Evolutionary conservation across 2,888 invertebrate species (phyloP), one percentile per base, ranked within the genome.

Genomic region (Podotricha telesiphe): DNA sequence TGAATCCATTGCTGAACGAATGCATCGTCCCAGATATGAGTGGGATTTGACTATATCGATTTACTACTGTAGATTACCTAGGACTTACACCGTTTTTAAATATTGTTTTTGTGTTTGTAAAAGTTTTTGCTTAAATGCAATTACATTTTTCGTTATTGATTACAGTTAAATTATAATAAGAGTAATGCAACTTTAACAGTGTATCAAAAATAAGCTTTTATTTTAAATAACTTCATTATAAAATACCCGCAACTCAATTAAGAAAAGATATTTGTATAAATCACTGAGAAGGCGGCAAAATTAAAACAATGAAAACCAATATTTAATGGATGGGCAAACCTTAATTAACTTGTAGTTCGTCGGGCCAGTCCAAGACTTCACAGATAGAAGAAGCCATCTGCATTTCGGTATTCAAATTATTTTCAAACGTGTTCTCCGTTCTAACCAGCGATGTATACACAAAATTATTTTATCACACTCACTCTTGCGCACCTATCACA

Each of bases 351-450:
- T 92, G 93, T 93, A 88, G 88, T 86, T 86, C 83, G 86, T 84
- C 85, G 86, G 73, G 75, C 85, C 83, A 81, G 75, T 79, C 83
- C 83, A 82, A 81, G 87, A 84, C 83, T 82, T 82, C 84, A 84
- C 80, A 81, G 84, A 86, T 89, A 89, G 91, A 92, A 92, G 89
- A 89, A 92, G 89, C 91, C 91, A 92, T 92, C 92, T 91, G 89
- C 88, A 89, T 91, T 91, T 91, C 75, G 91, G 91, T 91, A 93
- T 93, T 92, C 91, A 93, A 93, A 93, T 93, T 90, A 90, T 92
- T 91, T 86, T 84, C 86, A 90, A 93, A 91, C 91, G 86, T 89
- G 91, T 91, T 92, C 85, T 85, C 80, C 75, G 84, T 82, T 85
- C 86, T 79, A 85, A 85, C 82, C 79, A 78, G 77, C 77, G 74